Evolutionary conservation across 2,888 invertebrate genomes (phyloP).

Genomic region (Lasioglossum figueresi): DNA sequence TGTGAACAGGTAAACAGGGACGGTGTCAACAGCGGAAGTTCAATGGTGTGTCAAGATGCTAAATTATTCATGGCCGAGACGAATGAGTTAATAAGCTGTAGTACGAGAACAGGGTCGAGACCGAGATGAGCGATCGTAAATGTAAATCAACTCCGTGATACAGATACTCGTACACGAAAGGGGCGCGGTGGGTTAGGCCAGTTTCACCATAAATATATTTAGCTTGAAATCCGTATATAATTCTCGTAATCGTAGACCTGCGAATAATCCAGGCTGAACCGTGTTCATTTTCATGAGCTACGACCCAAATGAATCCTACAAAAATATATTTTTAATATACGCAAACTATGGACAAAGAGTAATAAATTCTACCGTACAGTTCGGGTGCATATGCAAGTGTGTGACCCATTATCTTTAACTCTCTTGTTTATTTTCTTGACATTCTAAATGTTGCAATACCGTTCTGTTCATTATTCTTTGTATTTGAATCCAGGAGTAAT

Average conservation of each 20-base stretch:
- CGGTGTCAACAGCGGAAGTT: conserved; percentile 24
- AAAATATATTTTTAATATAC: conserved; percentile 35
- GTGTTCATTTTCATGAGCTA: conserved; percentile 22
- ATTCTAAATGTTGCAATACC: background rate
- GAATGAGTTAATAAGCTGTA: conserved; percentile 78
- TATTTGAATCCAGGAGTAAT: background rate
- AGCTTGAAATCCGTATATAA: conserved; percentile 46
- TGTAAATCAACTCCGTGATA: conserved; percentile 73
- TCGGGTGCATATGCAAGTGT: background rate
- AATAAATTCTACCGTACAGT: background rate
- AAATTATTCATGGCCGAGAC: conserved; percentile 77
- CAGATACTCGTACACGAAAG: conserved; percentile 62
- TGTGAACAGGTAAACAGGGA: conserved; percentile 8
- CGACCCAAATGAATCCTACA: conserved; percentile 15
- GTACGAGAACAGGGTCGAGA: conserved; percentile 59
- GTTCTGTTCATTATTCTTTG: background rate
- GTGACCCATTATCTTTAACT: background rate
- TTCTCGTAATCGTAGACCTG: conserved; percentile 19
- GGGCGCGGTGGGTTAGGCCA: conserved; percentile 50
- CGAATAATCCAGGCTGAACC: conserved; percentile 41
- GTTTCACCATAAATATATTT: conserved; percentile 60
- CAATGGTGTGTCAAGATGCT: conserved; percentile 67
- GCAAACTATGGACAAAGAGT: background rate
- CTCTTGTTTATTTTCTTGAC: background rate
- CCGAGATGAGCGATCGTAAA: conserved; percentile 77